phyloP scores from a whole-genome alignment of 2,113 vertebrate species.

The Phoenicopterus ruber region DNA sequence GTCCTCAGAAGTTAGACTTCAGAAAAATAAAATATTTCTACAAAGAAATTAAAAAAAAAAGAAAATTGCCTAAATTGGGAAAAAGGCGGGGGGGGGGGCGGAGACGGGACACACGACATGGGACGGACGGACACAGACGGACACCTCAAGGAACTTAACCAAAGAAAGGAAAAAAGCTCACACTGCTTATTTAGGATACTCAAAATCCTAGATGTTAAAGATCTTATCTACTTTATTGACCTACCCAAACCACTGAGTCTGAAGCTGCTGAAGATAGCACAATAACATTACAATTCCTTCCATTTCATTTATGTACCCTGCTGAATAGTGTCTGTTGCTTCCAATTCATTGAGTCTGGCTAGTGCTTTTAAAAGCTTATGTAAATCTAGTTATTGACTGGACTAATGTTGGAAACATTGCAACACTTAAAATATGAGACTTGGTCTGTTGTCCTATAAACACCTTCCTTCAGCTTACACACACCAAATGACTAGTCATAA shows the following conservation, averaged over 20 bases:
- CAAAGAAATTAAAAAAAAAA: background rate
- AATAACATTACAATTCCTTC: background rate
- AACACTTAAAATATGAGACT: background rate
- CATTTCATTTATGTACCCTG: background rate
- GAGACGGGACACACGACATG: too few relatives aligned
- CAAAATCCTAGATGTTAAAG: background rate
- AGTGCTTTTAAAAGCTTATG: background rate
- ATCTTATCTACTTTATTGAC: background rate
- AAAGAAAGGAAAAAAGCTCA: background rate
- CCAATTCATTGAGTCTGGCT: background rate
- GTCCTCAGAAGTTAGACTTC: background rate
- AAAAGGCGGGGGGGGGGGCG: background rate
- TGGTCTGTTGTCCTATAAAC: background rate
- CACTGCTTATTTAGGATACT: background rate
- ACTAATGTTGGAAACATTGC: background rate
- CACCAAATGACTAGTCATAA: background rate
- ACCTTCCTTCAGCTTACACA: background rate
- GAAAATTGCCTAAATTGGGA: background rate
- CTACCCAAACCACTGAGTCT: background rate
- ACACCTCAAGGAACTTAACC: too few relatives aligned
- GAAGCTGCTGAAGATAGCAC: background rate
- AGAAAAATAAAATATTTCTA: background rate
- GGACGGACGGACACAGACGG: too few relatives aligned
- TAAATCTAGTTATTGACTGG: background rate
- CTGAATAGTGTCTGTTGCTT: background rate